phyloP scores from a whole-genome alignment of 2,113 vertebrate species.

The Pangasianodon hypophthalmus region DNA sequence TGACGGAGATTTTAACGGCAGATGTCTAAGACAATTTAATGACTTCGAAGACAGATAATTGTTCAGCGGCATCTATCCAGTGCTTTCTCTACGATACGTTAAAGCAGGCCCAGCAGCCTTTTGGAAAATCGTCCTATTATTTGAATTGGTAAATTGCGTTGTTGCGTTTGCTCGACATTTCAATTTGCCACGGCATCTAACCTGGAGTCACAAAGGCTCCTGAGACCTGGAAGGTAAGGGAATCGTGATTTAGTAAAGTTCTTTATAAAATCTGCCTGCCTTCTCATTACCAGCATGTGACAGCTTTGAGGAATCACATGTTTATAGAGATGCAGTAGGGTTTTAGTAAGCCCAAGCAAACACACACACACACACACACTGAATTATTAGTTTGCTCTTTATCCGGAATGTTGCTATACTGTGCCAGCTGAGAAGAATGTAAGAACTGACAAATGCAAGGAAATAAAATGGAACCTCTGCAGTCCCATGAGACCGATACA shows the following conservation, averaged over 20 bases:
- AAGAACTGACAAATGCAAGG: background rate
- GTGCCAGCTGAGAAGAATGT: background rate
- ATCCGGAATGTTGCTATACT: too few relatives aligned
- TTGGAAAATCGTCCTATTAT: background rate
- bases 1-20: background rate
- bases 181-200: background rate
- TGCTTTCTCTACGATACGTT: background rate
- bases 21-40: background rate
- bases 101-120: background rate
- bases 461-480: background rate
- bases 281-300: background rate
- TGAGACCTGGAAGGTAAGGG: background rate
- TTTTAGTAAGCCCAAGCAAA: background rate
- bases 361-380: background rate
- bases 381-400: background rate
- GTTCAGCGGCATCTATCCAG: background rate
- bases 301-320: background rate
- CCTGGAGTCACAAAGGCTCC: background rate
- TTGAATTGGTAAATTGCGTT: background rate
- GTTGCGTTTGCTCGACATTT: background rate
- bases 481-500: background rate
- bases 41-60: background rate
- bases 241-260: background rate
- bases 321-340: background rate
- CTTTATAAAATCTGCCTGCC: background rate